A percentile compares a stretch with the other conserved stretches of the same genome.
Conservation (phyloP, 2,888 invertebrate species). For the Neria commutata region DNA sequence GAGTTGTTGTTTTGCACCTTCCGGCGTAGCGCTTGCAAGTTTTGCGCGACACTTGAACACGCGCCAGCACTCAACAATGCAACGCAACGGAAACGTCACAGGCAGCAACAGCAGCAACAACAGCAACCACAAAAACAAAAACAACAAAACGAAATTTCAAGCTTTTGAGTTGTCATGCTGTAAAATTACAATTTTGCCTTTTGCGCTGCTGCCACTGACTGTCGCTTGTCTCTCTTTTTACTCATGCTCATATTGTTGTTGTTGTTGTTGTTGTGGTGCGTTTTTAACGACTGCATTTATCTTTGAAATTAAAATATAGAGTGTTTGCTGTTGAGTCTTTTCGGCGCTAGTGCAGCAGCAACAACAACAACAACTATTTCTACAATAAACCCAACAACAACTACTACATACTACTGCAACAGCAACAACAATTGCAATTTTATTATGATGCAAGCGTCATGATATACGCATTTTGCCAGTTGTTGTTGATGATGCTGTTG, state of each 20-base stretch:
- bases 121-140: slow-evolving; percentile 41
- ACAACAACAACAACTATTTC: neutral
- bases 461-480: neutral
- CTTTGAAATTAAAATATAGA: neutral
- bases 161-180: neutral
- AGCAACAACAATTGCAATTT: neutral
- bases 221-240: neutral
- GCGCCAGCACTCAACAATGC: slow-evolving; percentile 35
- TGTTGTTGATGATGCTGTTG: neutral
- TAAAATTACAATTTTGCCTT: too few species aligned
- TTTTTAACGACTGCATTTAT: neutral
- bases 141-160: slow-evolving; percentile 38
- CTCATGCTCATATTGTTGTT: neutral
- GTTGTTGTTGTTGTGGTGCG: neutral
- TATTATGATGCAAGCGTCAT: neutral
- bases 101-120: slow-evolving; percentile 31
- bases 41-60: slow-evolving; percentile 50
- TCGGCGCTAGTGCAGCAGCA: slow-evolving; percentile 6
- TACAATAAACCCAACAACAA: too few species aligned
- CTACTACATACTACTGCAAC: too few species aligned
- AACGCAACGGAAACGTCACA: slow-evolving; percentile 27
- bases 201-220: too few species aligned
- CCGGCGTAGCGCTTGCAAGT: slow-evolving; percentile 34
- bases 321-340: too few species aligned
- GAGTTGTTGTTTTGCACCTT: slow-evolving; percentile 53